Conservation (phyloP, 1,140 invertebrate genomes). For the Leucophenga varia region DNA sequence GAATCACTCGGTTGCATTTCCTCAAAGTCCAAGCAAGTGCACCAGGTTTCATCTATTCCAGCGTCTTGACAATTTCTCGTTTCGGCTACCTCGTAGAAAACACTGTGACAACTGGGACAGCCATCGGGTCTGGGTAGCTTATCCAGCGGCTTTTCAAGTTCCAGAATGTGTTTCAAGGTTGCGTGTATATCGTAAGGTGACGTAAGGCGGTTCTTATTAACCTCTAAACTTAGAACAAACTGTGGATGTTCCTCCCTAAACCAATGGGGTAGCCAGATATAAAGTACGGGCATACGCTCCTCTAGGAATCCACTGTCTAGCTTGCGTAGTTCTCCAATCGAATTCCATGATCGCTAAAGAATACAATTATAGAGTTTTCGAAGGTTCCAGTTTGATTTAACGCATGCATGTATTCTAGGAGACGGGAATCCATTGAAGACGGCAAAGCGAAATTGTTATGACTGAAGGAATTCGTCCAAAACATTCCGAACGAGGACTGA, state of each 20-base stretch:
- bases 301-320: conserved; percentile 77
- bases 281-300: conserved; percentile 84
- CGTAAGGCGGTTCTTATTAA: conserved; percentile 72
- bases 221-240: conserved; percentile 67
- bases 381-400: conserved; percentile 62
- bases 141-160: conserved; percentile 36
- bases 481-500: conserved; percentile 69
- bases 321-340: conserved; percentile 74
- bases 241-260: conserved; percentile 67
- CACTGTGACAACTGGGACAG: conserved; percentile 67
- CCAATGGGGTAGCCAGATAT: conserved; percentile 73
- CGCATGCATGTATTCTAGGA: conserved; percentile 62
- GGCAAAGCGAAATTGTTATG: conserved; percentile 75
- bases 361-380: conserved; percentile 71
- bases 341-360: conserved; percentile 92
- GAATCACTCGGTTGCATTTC: too few species aligned
- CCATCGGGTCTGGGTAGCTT: too few species aligned
- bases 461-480: conserved; percentile 76
- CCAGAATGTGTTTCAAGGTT: conserved; percentile 58
- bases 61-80: conserved; percentile 71
- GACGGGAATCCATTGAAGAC: conserved; percentile 65
- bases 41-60: conserved; percentile 74
- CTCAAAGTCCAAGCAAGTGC: conserved; percentile 65
- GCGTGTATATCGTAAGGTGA: conserved; percentile 83
- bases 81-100: conserved; percentile 65